Base-by-base conservation (phyloP, 2,797 vertebrate species). In the Hippoglossus hippoglossus region DNA sequence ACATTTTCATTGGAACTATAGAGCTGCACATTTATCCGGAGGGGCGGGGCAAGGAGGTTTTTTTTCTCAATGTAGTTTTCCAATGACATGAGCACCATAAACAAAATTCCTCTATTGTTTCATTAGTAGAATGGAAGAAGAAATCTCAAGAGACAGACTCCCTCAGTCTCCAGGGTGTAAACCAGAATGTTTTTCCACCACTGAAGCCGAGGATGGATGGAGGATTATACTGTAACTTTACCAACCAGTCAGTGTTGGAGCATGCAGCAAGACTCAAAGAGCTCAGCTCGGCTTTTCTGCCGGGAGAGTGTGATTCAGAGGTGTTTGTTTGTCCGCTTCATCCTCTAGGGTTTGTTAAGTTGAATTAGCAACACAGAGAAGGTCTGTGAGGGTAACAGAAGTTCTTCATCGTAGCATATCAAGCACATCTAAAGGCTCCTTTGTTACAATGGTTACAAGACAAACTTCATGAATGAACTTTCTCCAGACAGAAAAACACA, bases 401-500 rank as follows among this genome's bases (percentile, higher is more conserved):
- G 54, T 4, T 44, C 5, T 19, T 72, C 46, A 57, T 9, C 41
- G n/a, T 53, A 11, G 22, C 46, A 73, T 44, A 65, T 36, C 41
- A 39, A 11, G n/a, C 12, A 71, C 19, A 28, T 78, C 49, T 54
- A 31, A 67, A 5, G 53, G 56, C 25, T 49, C 26, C 34, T 60
- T 53, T 56, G 41, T 63, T 58, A 57, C 58, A 67, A 60, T 9
- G 26, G 24, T 50, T 51, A 41, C 21, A 59, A 62, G 55, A 59
- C 16, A 50, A 74, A 69, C 31, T 53, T 71, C 51, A 76, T 64
- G 13, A 50, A 79, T 49, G 59, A 1, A 21, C 78, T 71, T 59
- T 78, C 41, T 77, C 49, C 67, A 52, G 65, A 49, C 61, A 75
- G 59, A 79, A 67, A 62, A 85, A 73, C 47, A 68, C 21, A 47